Evolutionary conservation across 2,797 vertebrate genomes (phyloP), one percentile per base, ranked within the genome.

Genomic region (Phoxinus dragarum): DNA sequence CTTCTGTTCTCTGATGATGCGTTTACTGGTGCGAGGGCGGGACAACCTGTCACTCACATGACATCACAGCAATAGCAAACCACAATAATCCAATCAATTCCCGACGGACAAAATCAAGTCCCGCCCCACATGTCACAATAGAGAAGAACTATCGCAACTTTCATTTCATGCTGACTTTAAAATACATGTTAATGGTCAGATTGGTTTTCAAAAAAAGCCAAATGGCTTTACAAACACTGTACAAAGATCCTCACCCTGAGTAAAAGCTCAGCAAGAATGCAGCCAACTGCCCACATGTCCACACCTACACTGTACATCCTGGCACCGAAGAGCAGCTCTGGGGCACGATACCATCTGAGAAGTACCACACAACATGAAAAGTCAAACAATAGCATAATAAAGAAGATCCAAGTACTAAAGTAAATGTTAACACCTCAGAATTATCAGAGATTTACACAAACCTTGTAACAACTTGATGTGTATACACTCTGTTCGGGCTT

Each of bases 201-300:
- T 31, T 21, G 12, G 6, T 40, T 38, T 76, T 40, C 34, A 59
- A 8, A 56, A 56, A 23, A 6, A 3, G 14, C 5, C 31, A 54
- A 31, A 38, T 27, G 34, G 16, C 14, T 67, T 42, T 47, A 66
- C 31, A 34, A 74, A 75, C 38, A 34, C 16, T 42, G 40, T 10
- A 31, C 40, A 42, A 54, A 12, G 80, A 86, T 54, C 82, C 44
- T 85, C 94, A 99, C 98, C 94, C 98, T 93, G 49, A 99, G 96
- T 21, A 99, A 96, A 76, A 99, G 89, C 89, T 99, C 98, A 76
- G 97, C 97, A 90, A 99, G 93, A 92, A 99, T 99, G 91, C 98
- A 99, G 81, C 98, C 98, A 75, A 99, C 97, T 86, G 98, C 98
- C 98, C 98, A 99, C 98, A 98, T 99, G 91, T 99, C 98, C 3